Base-by-base conservation (phyloP, 2,888 invertebrate species). In the Andrena haemorrhoa region DNA sequence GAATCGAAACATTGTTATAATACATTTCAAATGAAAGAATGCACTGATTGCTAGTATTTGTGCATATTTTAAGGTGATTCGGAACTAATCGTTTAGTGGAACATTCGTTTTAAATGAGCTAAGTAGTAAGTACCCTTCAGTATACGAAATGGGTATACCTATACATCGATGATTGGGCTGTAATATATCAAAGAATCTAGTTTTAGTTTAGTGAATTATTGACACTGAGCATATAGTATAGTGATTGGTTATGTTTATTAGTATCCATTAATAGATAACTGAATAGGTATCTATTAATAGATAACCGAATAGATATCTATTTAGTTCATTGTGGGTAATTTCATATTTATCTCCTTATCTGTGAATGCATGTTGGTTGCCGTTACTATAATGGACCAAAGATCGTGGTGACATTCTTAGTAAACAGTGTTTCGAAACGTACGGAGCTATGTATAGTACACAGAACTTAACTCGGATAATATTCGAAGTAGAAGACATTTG, bases 381-480 rank as follows among this genome's bases (percentile, higher is more conserved):
- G 49, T 60, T 77, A 66, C 58, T 74, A 77, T 49, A 51, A 77
- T 75, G 60, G 56, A 65, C 60, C 49, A 75, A 75, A 77, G 64
- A 77, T 77, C 75, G 33, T 35, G 65, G 65, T 75, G 29, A 74
- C 75, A 33, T 31, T 35, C 26, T 49, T 51, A 35, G 29, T 29
- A 41, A 76, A 53, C 65, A 26, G 7, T 10, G 10, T 16, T 8
- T 64, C 2, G 49, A 61, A 49, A 7, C 12, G 31, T 29, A 26
- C 23, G 63, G 23, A 35, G 10, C n/a, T 23, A 23, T n/a, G n/a
- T n/a, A n/a, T 23, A 63, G 23, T 12, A 35, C 56, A 31, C 35
- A 16, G 10, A 26, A 23, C 23, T 64, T 35, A n/a, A 20, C n/a
- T 20, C 26, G 23, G 53, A 53, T 41, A 33, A 56, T 41, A 41